Evolutionary conservation across 2,797 vertebrate species (phyloP).

Genomic region (Eurystomus glaucurus): DNA sequence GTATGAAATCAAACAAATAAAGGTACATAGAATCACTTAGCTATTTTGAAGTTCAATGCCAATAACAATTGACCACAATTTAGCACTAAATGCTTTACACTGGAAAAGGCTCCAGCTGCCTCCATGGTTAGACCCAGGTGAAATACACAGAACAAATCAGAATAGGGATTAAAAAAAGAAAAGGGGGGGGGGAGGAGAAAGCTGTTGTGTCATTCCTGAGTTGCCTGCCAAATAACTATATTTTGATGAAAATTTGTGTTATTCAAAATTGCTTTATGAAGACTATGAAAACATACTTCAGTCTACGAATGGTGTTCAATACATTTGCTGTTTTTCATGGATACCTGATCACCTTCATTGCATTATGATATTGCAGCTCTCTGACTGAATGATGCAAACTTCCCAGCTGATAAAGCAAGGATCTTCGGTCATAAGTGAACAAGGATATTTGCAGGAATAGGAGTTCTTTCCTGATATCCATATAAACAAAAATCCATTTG

Average conservation of each 20-base stretch:
- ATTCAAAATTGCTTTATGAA: not conserved
- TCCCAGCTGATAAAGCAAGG: not conserved
- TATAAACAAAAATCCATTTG: not conserved
- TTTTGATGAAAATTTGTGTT: not conserved
- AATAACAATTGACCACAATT: not conserved
- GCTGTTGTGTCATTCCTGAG: not conserved
- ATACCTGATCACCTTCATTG: too few species aligned
- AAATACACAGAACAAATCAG: not conserved
- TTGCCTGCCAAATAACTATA: not conserved
- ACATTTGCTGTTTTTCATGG: not conserved
- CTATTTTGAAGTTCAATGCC: conserved; percentile 47
- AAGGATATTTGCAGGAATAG: not conserved
- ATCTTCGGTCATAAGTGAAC: not conserved
- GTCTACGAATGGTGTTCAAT: not conserved
- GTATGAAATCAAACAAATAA: conserved; percentile 96
- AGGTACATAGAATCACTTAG: conserved; percentile 86
- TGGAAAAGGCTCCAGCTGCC: not conserved
- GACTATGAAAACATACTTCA: not conserved
- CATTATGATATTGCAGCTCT: not conserved
- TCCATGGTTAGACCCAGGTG: not conserved
- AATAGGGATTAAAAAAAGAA: not conserved
- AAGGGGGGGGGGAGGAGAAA: too few species aligned
- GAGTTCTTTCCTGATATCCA: not conserved
- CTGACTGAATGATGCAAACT: not conserved
- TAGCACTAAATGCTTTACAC: not conserved